Conservation (phyloP, 2,113 vertebrate species). For the Mirza zaza region DNA sequence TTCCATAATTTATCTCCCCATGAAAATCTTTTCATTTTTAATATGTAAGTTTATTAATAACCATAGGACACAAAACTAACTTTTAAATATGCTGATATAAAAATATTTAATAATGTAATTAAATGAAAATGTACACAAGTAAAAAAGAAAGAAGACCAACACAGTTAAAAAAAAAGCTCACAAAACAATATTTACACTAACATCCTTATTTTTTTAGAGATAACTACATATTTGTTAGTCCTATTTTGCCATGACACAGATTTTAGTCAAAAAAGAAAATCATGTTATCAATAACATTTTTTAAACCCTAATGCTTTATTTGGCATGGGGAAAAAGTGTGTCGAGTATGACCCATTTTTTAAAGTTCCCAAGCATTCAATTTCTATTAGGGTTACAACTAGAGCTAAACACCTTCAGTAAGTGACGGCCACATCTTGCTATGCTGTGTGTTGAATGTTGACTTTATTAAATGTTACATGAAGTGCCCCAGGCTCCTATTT, state of each 20-base stretch:
- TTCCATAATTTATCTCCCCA: constrained; percentile 8
- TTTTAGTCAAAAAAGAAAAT: constrained; percentile 18
- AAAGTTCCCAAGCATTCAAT: constrained; percentile 64
- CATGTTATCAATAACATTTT: background rate
- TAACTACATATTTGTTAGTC: background rate
- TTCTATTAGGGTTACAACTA: background rate
- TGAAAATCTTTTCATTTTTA: background rate
- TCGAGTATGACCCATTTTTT: constrained; percentile 37
- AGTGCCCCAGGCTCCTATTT: constrained; percentile 57
- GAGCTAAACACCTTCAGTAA: constrained; percentile 33
- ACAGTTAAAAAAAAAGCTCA: background rate
- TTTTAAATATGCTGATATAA: background rate
- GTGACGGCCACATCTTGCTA: background rate
- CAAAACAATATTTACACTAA: background rate
- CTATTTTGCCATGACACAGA: background rate
- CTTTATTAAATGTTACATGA: constrained; percentile 36
- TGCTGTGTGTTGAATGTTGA: constrained; percentile 8
- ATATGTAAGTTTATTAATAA: background rate
- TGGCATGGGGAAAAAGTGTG: background rate
- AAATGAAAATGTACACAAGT: background rate
- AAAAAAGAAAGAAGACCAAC: background rate
- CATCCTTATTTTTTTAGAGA: background rate
- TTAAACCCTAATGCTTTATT: constrained; percentile 31
- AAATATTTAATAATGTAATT: background rate
- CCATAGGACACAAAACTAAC: background rate